Evolutionary conservation across 2,888 invertebrate species (phyloP).

Genomic region (Hoplodrina blanda): DNA sequence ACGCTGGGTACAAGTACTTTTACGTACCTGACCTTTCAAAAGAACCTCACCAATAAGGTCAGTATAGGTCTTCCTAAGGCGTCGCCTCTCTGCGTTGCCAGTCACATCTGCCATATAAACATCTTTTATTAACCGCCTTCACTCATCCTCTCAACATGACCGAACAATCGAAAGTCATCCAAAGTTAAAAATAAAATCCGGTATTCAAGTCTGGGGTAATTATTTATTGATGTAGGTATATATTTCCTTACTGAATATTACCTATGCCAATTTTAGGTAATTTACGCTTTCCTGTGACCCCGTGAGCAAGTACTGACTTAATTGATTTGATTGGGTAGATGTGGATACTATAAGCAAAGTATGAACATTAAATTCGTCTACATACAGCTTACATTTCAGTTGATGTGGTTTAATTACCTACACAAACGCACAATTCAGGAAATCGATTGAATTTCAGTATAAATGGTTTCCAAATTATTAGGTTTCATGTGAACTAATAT

Average conservation of each 20-base stretch:
- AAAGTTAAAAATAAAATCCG: too few relatives aligned
- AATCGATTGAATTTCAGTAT: conserved; percentile 16
- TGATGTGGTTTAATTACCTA: conserved; percentile 4
- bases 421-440: neutral
- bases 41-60: too few relatives aligned
- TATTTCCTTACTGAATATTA: neutral
- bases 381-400: conserved; percentile 6
- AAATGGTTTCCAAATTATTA: conserved; percentile 17
- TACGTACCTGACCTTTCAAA: too few relatives aligned
- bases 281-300: neutral
- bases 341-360: neutral
- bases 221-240: neutral
- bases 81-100: too few relatives aligned
- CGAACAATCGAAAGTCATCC: too few relatives aligned
- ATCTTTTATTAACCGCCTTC: too few relatives aligned
- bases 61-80: too few relatives aligned
- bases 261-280: neutral
- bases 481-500: conserved; percentile 16
- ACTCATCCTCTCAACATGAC: too few relatives aligned
- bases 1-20: too few relatives aligned
- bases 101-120: too few relatives aligned
- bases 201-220: neutral
- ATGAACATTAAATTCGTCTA: neutral
- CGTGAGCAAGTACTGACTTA: neutral
- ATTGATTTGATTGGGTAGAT: neutral